Evolutionary conservation across 2,888 invertebrate genomes (phyloP), one percentile per base, ranked within the genome.

Genomic region (Scaptomyza flava): DNA sequence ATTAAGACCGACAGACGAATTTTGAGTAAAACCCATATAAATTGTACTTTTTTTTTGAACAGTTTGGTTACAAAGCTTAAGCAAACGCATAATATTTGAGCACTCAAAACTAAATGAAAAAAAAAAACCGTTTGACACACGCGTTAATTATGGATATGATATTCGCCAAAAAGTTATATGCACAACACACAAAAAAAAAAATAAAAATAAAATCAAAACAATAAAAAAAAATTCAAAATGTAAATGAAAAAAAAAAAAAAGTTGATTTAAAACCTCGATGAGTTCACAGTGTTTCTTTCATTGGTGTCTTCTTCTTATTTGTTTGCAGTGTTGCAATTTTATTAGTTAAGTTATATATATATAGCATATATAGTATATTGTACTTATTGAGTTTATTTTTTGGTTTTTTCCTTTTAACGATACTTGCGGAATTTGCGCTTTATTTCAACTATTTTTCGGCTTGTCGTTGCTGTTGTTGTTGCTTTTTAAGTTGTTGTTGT

Each of bases 71-170:
- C 8, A 36, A 8, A 7, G 47, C 27, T 17, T 50, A 2, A 47
- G 30, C 8, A 54, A 43, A 31, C 23, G 23, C 3, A 30, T 8
- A 9, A 20, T 41, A 34, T 41, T 62, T 43, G 12, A 38, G 20
- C 33, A 14, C 17, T 33, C n/a, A 14, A 36, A 68, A 31, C 14
- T 3, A 5, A 14, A 17, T 8, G 7, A 17, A 41, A 17, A 41
- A 41, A 41, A 68, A 72, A 72, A 60, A 62, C 34, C 53, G 43
- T 68, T 51, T 23, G 60, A 51, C 77, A 77, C 77, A 79, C 77
- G 76, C 82, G 79, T 59, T 54, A n/a, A 38, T 27, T 63, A 68
- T 51, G 41, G 17, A 27, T 52, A 33, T 17, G 43, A 4, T 54
- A 41, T 36, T 23, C 11, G 17, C 17, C 41, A 14, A 31, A 67